Evolutionary conservation across 2,888 invertebrate species (phyloP), one percentile per base, ranked within the genome.

Genomic region (Temnothorax unifasciatus): DNA sequence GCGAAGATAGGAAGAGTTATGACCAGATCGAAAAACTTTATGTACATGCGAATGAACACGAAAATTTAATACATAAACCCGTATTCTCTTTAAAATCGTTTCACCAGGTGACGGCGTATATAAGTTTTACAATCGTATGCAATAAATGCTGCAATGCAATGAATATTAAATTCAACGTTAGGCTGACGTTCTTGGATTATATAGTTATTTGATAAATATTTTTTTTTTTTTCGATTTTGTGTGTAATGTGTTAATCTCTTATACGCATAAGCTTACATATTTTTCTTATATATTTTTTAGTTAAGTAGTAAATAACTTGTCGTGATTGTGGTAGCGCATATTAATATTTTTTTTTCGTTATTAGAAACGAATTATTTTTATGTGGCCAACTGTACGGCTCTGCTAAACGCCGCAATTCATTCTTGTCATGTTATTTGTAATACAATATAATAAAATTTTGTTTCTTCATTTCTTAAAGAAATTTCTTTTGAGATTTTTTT

Each of bases 361-460:
- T 74, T 74, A 59, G 8, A 0, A 41, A 54, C 4, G 11, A 66
- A 54, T 66, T 41, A 29, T 15, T 57, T 38, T 15, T 41, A 5
- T 73, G 13, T 50, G 2, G 8, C 6, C 4, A 66, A 44, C 9
- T 18, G 15, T 21, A 64, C 13, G 5, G 5, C 6, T 21, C n/a
- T 64, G 18, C 47, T 47, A 15, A 66, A 64, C 5, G 25, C 9
- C 21, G 8, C 6, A 41, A 41, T 3, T 34, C 15, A 29, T 13
- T 29, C 21, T 66, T 66, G 47, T 29, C 41, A 44, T 41, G 15
- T 66, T 66, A 44, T 25, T 66, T 66, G 25, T 66, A 66, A 44
- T 29, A 29, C 18, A 29, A 18, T 47, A 29, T 29, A 66, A 29
- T 66, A 66, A 66, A 44, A 44, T 44, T 64, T 41, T 25, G 25